Conservation (phyloP, 2,113 vertebrate species). For the Zapornia atra region DNA sequence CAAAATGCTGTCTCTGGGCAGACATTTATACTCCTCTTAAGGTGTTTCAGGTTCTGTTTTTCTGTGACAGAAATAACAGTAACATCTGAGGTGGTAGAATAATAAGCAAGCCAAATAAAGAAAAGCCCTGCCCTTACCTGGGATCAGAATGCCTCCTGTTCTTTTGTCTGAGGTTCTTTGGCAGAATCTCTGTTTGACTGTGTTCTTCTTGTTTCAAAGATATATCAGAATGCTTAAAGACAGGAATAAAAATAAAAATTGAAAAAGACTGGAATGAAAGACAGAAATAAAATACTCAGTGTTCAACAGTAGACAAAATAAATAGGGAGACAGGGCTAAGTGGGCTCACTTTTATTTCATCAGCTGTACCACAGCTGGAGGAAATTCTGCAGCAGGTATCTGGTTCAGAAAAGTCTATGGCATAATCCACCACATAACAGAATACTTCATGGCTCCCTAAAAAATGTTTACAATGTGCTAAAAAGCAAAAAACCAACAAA, state of each 20-base stretch:
- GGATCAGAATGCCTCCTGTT: not conserved
- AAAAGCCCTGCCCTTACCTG: not conserved
- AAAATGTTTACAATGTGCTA: not conserved
- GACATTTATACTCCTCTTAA: not conserved
- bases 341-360: not conserved
- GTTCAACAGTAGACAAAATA: not conserved
- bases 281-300: not conserved
- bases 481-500: not conserved
- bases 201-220: not conserved
- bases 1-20: not conserved
- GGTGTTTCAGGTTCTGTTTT: not conserved
- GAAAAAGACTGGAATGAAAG: not conserved
- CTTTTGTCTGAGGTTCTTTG: not conserved
- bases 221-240: not conserved
- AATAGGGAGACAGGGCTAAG: not conserved
- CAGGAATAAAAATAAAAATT: not conserved
- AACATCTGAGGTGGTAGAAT: not conserved
- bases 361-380: not conserved
- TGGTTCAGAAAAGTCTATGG: not conserved
- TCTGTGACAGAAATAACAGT: not conserved
- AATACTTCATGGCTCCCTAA: rapidly evolving
- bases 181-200: not conserved
- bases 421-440: not conserved
- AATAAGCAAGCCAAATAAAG: not conserved
- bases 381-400: not conserved